Percentiles rank a stretch among this genome's conserved stretches.
These are phyloP conservation scores for Oegoconia quadripuncta DNA, from an alignment of 2,888 invertebrate genomes.

Conservation along the genomic window DNA sequence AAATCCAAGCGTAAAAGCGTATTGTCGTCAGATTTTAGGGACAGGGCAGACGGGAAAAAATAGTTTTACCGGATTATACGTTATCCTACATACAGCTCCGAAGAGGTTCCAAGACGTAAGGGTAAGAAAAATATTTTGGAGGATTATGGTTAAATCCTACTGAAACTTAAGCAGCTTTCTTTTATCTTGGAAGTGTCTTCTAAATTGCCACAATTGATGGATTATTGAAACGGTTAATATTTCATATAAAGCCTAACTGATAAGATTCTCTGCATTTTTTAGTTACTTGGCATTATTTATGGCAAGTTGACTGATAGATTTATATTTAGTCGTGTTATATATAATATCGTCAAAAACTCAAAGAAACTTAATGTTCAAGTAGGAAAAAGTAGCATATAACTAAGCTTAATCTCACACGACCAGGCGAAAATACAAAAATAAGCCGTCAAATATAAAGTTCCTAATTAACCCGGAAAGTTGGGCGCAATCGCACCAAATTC, in stretches of 20 bases:
- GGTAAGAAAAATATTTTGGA: constrained; percentile 1
- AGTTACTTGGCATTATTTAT: too few species aligned
- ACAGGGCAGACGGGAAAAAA: constrained; percentile 5
- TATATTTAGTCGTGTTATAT: too few species aligned
- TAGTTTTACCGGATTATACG: constrained; percentile 8
- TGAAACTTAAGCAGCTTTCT: constrained; percentile 3
- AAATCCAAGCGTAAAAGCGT: constrained; percentile 13
- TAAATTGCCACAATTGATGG: too few species aligned
- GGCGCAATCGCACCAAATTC: constrained; percentile 26
- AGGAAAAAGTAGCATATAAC: not conserved
- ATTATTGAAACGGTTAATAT: too few species aligned
- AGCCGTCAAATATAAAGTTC: constrained; percentile 24
- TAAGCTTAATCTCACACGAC: not conserved
- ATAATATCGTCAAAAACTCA: not conserved
- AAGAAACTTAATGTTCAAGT: not conserved
- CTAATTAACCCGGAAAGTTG: constrained; percentile 29
- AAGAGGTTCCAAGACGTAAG: not conserved
- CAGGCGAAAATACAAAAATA: constrained; percentile 3
- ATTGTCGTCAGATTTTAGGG: constrained; percentile 14
- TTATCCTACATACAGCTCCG: not conserved
- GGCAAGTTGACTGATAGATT: too few species aligned
- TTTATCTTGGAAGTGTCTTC: not conserved
- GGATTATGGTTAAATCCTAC: constrained; percentile 2
- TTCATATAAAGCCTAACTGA: too few species aligned
- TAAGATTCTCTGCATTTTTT: too few species aligned